These are phyloP conservation scores for Macheiramphus alcinus DNA, from an alignment of 2,113 vertebrate genomes.

Conservation along the genomic window DNA sequence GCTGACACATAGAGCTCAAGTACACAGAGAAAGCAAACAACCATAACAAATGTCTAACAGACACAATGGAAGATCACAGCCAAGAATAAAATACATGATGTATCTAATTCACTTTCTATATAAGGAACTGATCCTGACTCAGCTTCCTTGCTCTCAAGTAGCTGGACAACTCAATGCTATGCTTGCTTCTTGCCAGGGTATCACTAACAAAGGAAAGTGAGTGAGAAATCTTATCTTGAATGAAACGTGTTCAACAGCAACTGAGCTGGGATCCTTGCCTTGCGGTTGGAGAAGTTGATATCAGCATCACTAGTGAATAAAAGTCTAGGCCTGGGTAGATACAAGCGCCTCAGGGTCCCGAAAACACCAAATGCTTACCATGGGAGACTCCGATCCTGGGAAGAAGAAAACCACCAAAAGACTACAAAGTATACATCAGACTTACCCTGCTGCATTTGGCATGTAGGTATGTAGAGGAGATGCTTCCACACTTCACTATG, in stretches of 20 bases:
- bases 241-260: not conserved
- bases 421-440: not conserved
- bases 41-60: not conserved
- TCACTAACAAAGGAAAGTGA: not conserved
- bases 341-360: not conserved
- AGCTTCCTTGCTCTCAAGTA: not conserved
- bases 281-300: not conserved
- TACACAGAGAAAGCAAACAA: not conserved
- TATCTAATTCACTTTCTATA: not conserved
- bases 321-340: not conserved
- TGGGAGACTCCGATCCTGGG: not conserved
- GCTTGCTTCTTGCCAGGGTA: not conserved
- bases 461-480: not conserved
- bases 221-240: constrained; percentile 16
- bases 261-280: not conserved
- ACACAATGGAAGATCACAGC: constrained; percentile 18
- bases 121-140: not conserved
- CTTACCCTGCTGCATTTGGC: not conserved
- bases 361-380: not conserved
- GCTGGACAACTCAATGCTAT: not conserved
- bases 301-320: not conserved
- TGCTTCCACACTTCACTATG: not conserved
- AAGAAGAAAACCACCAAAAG: not conserved
- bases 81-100: not conserved
- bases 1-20: not conserved